Evolutionary conservation across 92 coral and sea anemone genomes (phyloP), one percentile per base, ranked within the genome.

Genomic region (Phenganax stokvisi): DNA sequence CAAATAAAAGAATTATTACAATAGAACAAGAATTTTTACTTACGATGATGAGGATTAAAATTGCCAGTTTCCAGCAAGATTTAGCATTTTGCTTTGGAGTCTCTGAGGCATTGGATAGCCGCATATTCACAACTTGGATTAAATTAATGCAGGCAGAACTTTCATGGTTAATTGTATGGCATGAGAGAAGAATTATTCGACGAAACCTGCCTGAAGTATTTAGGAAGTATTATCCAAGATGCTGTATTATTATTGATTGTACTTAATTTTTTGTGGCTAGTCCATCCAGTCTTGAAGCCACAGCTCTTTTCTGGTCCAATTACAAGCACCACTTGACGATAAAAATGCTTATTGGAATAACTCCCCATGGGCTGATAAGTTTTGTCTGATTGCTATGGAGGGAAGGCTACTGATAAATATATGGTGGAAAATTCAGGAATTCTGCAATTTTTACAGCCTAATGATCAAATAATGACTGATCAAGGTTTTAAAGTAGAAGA

Each of bases 61-160:
- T 58, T 54, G 84, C 78, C 28, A 74, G 57, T 52, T 52, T 83
- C 15, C 62, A 64, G 56, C 81, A 79, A 52, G 74, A 83, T 54
- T 59, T 83, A 70, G 89, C 84, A 12, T 37, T 44, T 56, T 27
- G 64, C 8, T 87, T 87, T 83, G 75, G 80, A 62, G 66, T 74
- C 6, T 59, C 67, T 2, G 76, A 72, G 7, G 64, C 66, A 16
- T 62, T 80, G 47, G 82, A 64, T 52, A 73, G 77, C 80, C 29
- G 51, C 56, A 73, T 79, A 62, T 85, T 85, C 29, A 80, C 82
- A 53, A 81, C 85, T 11, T 80, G 85, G 88, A 78, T 85, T 56
- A 72, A 74, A 25, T 66, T 80, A 47, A 80, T 73, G 85, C 57
- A 68, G 3, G 74, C 74, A 79, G 85, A 85, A 73, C 80, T 80